Base-by-base conservation (phyloP, 2,113 vertebrate species). In the Pristiophorus japonicus region DNA sequence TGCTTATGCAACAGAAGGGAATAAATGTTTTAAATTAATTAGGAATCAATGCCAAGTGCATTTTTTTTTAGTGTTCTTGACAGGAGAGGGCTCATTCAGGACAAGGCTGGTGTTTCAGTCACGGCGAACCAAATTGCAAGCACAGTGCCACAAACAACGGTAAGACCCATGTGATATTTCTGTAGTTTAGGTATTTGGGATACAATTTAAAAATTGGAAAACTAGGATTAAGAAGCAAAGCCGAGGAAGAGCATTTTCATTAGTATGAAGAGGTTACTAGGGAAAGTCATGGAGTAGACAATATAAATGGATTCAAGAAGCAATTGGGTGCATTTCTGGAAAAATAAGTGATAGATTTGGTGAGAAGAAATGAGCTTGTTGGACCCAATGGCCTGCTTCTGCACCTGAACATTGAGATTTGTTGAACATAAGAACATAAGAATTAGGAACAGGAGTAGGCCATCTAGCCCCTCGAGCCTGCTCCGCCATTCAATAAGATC, bases 71-170 rank as follows among this genome's bases (percentile, higher is more conserved):
- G 98, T 95, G 98, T 98, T 73, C 96, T 98, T 97, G 98, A 98
- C 97, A 97, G 98, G 96, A 97, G 98, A 96, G 98, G 97, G 51
- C 11, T 98, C 96, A 97, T 97, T 97, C 96, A 95, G 63, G 97
- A 97, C 63, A 96, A 96, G 8, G 38, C 95, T 96, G 95, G 96
- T 42, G 84, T 95, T 12, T 42, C 96, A 95, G 95, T 87, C 55
- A 75, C 96, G 12, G 73, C 96, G 42, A 62, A 95, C 81, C 96
- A 95, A 96, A 96, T 90, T 95, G 96, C 65, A 96, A 96, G 96
- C 96, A 92, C 97, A 75, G 94, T 91, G 65, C 95, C 97, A 96
- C 97, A 97, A 96, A 97, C 97, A 96, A 98, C 96, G n/a, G 98
- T 98, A 96, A 97, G 96, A 34, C 63, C 24, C 14, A 24, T 18